These are phyloP conservation scores for Ailuropoda melanoleuca DNA, from an alignment of 2,113 vertebrate genomes.

Conservation along the genomic window DNA sequence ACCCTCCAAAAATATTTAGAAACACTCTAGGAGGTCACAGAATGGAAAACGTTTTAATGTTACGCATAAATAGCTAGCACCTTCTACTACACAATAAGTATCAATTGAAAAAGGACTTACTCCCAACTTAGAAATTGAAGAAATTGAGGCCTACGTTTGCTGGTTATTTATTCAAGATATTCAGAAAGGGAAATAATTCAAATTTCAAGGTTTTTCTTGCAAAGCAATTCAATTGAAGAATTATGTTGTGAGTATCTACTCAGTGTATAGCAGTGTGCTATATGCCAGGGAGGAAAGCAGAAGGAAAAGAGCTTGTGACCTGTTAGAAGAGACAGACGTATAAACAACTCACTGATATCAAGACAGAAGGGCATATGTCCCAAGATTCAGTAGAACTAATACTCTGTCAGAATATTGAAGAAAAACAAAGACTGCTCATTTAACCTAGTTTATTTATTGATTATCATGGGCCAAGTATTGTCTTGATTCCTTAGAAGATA, in stretches of 20 bases:
- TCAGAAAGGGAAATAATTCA: constrained; percentile 2
- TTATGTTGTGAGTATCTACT: background rate
- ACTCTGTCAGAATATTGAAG: background rate
- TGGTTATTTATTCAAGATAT: constrained; percentile 9
- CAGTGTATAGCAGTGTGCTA: background rate
- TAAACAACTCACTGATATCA: background rate
- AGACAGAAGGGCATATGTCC: background rate
- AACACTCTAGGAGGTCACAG: constrained; percentile 6
- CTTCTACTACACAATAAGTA: background rate
- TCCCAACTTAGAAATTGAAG: background rate
- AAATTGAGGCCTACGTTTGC: background rate
- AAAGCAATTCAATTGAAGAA: background rate
- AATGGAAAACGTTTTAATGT: constrained; percentile 35
- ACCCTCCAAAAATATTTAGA: constrained; percentile 27
- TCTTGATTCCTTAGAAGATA: constrained; percentile 26
- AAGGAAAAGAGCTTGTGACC: background rate
- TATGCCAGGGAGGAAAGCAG: background rate
- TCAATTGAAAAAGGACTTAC: background rate
- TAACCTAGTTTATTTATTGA: background rate
- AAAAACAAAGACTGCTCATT: background rate
- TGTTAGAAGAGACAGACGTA: background rate
- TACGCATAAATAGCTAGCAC: background rate
- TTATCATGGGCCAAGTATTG: background rate
- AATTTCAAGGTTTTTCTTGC: background rate
- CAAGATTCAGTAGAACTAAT: background rate